These are phyloP conservation scores for Podabrus alpinus DNA, from an alignment of 2,888 invertebrate genomes.

Conservation along the genomic window DNA sequence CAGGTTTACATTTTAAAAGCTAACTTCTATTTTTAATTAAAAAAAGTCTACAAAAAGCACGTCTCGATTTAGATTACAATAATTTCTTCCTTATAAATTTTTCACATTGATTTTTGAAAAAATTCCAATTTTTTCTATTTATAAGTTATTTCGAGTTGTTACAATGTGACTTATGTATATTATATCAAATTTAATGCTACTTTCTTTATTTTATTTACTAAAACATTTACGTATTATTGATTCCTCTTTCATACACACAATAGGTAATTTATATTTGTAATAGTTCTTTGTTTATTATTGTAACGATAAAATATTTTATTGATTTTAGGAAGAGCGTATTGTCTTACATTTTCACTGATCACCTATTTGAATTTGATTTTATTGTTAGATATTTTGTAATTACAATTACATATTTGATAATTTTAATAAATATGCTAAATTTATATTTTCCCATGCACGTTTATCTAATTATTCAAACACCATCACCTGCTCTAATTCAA, in stretches of 20 bases:
- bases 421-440: not conserved
- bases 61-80: not conserved
- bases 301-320: not conserved
- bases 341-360: not conserved
- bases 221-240: constrained; percentile 7
- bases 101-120: not conserved
- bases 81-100: not conserved
- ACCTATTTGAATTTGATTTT: not conserved
- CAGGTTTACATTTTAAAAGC: not conserved
- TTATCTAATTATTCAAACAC: constrained; percentile 7
- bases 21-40: not conserved
- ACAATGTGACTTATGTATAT: not conserved
- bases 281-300: not conserved
- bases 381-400: not conserved
- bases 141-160: not conserved
- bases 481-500: constrained; percentile 28
- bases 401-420: not conserved
- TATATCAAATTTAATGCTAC: constrained; percentile 5
- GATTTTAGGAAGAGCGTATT: not conserved
- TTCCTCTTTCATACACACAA: not conserved
- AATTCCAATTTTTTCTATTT: not conserved
- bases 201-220: constrained; percentile 6
- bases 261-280: not conserved
- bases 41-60: not conserved
- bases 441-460: constrained; percentile 16